Base-by-base conservation (phyloP, 2,888 invertebrate species). In the Pseudococcus jackbeardsleyi region DNA sequence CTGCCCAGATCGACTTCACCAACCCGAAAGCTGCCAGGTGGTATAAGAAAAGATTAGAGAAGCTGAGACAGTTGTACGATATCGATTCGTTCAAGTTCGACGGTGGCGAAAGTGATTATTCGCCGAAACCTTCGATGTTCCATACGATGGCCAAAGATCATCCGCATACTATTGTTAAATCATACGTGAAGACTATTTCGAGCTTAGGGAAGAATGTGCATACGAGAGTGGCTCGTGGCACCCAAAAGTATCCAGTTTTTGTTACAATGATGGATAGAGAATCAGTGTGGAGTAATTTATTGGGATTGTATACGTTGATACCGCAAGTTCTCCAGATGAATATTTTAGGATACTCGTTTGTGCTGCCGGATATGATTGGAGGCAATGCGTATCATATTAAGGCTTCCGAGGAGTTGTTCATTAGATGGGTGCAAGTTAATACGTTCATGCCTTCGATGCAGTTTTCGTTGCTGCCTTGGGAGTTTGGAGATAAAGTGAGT, bases 81-180 rank as follows among this genome's bases (percentile, higher is more conserved):
- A 93, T 97, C 26, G 95, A 95, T 90, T 94, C 94, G 89, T 94
- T 96, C 90, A 96, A 96, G 92, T 96, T 96, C 90, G 96, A 96
- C 90, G 96, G 96, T 72, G 97, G 96, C 39, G 96, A 96, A 89
- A 93, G 93, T 0, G 94, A 94, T 90, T 96, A 94, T 94, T 92
- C 94, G 72, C 95, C 95, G 59, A 93, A 94, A 91, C 93, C 94
- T 4, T 85, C 86, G 3, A 50, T 59, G 0, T 89, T 59, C 33
- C n/a, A 85, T 59, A 85, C 50, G 12, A 33, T 77, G 26, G 89
- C 88, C 82, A 82, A 84, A 8, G 88, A 89, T 59, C 88, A 89
- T 26, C 89, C 89, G 1, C 89, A 89, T 91, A 94, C 94, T 12
- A 89, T 89, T 22, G 89, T 89, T 0, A 89, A 85, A 42, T 90